These are phyloP conservation scores for Orgyia antiqua DNA, from an alignment of 2,888 invertebrate species.

Conservation along the genomic window DNA sequence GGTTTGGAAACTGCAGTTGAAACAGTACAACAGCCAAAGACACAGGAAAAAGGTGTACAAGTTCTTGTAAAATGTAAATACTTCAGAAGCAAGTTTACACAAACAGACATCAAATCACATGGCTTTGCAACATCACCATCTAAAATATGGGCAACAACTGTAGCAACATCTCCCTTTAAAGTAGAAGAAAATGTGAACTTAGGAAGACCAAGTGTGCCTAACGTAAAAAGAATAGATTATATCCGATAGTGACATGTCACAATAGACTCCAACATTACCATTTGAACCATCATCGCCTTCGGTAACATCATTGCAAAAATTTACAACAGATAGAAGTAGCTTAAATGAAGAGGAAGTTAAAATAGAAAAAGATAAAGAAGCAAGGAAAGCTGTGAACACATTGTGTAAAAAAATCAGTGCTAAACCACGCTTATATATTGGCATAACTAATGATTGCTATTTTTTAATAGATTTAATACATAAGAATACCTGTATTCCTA, in stretches of 20 bases:
- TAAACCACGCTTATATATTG: background rate
- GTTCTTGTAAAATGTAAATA: background rate
- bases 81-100: constrained; percentile 1
- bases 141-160: background rate
- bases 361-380: background rate
- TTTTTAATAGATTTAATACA: constrained; percentile 1
- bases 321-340: background rate
- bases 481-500: background rate
- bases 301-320: background rate
- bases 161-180: background rate
- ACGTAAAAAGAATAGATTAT: background rate
- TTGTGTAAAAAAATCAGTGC: background rate
- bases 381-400: background rate
- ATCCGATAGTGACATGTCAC: constrained; percentile 1
- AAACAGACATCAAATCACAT: background rate
- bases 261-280: background rate
- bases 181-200: background rate
- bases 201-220: background rate
- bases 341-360: background rate
- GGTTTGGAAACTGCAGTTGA: background rate
- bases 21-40: background rate
- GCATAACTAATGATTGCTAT: background rate
- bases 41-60: background rate
- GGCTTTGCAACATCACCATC: background rate
- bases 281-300: background rate